Percentiles rank a stretch among this genome's conserved stretches.
Evolutionary conservation across 2,113 vertebrate genomes (phyloP).

Genomic region (Symphodus melops): DNA sequence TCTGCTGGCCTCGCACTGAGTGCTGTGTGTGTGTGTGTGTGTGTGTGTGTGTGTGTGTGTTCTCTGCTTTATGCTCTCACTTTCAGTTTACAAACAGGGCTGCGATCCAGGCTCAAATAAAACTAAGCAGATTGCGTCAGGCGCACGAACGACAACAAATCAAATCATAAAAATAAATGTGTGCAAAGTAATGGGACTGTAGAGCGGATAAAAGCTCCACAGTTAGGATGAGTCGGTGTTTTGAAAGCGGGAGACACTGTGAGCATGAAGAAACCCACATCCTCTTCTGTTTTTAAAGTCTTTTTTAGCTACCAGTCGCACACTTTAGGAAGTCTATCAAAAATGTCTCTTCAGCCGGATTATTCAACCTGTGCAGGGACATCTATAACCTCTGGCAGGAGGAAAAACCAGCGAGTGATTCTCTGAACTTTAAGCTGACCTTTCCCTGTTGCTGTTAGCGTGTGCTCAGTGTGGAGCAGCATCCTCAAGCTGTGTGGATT

Average conservation of each 20-base stretch:
- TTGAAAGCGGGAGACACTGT: neutral
- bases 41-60: too few relatives aligned
- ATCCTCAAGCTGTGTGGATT: constrained; percentile 6
- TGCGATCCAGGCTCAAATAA: constrained; percentile 50
- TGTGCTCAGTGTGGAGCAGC: neutral
- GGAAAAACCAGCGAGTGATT: neutral
- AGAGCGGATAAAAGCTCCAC: constrained; percentile 20
- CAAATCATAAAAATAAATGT: constrained; percentile 53
- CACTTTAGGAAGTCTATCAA: neutral
- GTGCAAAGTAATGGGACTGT: constrained; percentile 34
- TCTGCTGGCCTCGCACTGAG: neutral
- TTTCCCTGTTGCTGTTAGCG: constrained; percentile 7
- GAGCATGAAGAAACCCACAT: constrained; percentile 2
- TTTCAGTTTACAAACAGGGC: constrained; percentile 49
- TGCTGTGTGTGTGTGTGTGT: neutral
- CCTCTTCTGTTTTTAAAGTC: neutral
- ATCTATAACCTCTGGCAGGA: neutral
- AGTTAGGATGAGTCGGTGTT: constrained; percentile 1
- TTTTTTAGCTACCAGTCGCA: neutral
- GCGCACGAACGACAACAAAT: constrained; percentile 31
- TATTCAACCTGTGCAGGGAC: neutral
- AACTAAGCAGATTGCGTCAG: constrained; percentile 46
- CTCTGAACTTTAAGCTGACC: constrained; percentile 7
- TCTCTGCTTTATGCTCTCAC: constrained; percentile 18
- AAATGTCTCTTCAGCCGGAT: neutral